Evolutionary conservation across 2,888 invertebrate species (phyloP).

Genomic region (Cremastinae sp.): DNA sequence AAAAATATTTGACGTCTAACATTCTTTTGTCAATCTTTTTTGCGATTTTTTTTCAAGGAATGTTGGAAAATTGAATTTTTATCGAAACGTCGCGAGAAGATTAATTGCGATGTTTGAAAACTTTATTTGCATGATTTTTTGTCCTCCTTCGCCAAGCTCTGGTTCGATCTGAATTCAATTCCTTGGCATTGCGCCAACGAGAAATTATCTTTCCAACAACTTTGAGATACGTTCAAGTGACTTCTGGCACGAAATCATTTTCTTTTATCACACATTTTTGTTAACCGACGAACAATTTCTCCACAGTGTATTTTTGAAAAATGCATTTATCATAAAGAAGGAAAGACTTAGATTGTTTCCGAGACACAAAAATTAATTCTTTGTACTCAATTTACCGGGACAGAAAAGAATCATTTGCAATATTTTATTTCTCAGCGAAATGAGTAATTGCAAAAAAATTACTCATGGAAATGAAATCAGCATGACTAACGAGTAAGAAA

Average conservation of each 20-base stretch:
- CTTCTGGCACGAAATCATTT: slow-evolving; percentile 21
- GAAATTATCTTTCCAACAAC: neutral
- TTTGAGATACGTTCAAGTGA: slow-evolving; percentile 14
- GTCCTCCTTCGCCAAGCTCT: neutral
- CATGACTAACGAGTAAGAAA: neutral
- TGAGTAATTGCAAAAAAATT: too few relatives aligned
- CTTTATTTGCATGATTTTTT: neutral
- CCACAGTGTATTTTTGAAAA: neutral
- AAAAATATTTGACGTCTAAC: too few relatives aligned
- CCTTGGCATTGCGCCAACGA: slow-evolving; percentile 33
- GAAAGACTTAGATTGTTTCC: too few relatives aligned
- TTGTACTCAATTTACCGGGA: too few relatives aligned
- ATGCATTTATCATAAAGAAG: too few relatives aligned
- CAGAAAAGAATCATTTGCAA: too few relatives aligned
- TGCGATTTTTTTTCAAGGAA: neutral
- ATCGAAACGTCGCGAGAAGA: slow-evolving; percentile 15
- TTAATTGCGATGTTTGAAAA: slow-evolving; percentile 12
- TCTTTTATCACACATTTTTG: neutral
- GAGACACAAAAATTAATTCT: too few relatives aligned
- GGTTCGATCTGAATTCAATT: neutral
- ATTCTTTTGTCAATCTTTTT: too few relatives aligned
- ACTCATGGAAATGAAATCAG: too few relatives aligned
- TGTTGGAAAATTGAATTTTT: neutral
- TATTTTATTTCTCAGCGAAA: too few relatives aligned
- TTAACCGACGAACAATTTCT: too few relatives aligned